A percentile compares a stretch with the other conserved stretches of the same genome.
Evolutionary conservation across 2,797 vertebrate species (phyloP).

Genomic region (Lemur catta): DNA sequence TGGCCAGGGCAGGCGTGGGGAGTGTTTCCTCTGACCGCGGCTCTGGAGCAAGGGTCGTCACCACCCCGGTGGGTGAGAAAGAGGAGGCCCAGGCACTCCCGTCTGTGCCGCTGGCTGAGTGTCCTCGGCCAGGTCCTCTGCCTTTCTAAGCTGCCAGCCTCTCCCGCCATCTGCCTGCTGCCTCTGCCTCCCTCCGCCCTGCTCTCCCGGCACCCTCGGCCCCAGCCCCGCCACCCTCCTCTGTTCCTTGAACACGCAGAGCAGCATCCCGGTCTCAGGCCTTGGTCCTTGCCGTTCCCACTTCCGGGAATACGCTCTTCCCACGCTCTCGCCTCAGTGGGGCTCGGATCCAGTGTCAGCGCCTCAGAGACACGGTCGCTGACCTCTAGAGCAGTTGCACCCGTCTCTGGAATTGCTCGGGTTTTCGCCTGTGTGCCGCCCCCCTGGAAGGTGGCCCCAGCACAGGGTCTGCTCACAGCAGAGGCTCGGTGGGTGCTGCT

Average conservation of each 20-base stretch:
- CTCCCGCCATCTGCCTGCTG: neutral
- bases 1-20: neutral
- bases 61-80: fast-evolving
- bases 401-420: neutral
- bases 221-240: neutral
- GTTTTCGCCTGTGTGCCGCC: neutral
- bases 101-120: fast-evolving
- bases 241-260: neutral
- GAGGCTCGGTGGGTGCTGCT: neutral
- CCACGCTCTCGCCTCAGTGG: neutral
- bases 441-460: fast-evolving
- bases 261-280: neutral
- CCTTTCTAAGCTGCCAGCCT: neutral
- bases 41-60: fast-evolving
- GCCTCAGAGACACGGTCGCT: neutral
- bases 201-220: too few relatives aligned
- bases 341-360: neutral
- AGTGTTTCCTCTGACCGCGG: fast-evolving
- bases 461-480: fast-evolving
- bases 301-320: neutral
- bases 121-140: neutral
- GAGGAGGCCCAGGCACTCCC: fast-evolving
- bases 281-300: neutral
- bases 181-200: neutral
- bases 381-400: neutral